Conservation (phyloP, 1,140 invertebrate species). For the Microvelia longipes region DNA sequence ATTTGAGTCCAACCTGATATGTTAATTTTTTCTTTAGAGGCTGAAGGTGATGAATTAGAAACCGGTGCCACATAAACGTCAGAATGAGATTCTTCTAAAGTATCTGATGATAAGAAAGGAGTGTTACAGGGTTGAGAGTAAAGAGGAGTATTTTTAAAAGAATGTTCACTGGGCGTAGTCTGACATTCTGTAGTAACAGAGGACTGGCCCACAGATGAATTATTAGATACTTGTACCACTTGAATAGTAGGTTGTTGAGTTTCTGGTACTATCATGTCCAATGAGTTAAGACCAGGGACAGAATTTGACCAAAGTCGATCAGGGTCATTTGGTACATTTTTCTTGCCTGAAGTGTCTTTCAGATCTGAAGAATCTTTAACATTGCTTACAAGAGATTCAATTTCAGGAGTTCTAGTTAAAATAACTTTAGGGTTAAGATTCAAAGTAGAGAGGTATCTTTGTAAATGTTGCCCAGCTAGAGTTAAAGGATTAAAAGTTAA, state of each 20-base stretch:
- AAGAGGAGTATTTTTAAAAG: not conserved
- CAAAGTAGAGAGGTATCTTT: conserved; percentile 31
- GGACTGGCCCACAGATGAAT: not conserved
- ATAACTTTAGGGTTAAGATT: conserved; percentile 37
- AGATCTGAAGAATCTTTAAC: conserved; percentile 23
- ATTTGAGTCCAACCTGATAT: not conserved
- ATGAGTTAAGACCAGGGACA: conserved; percentile 36
- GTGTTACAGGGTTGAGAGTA: not conserved
- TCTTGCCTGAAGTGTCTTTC: not conserved
- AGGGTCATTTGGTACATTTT: conserved; percentile 21
- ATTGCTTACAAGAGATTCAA: not conserved
- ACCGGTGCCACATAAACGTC: not conserved
- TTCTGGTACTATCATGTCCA: conserved; percentile 38
- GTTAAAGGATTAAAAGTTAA: too few species aligned
- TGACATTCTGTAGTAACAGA: not conserved
- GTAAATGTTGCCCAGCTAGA: not conserved
- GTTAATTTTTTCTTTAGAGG: not conserved
- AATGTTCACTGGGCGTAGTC: not conserved
- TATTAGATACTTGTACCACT: conserved; percentile 37
- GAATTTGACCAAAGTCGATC: conserved; percentile 31
- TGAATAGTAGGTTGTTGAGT: conserved; percentile 38
- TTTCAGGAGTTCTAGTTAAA: conserved; percentile 26
- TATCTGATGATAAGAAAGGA: not conserved
- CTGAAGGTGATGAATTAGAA: not conserved
- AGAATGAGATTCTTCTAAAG: not conserved